Percentiles rank a stretch among this genome's conserved stretches.
These are phyloP conservation scores for Tichodroma muraria DNA, from an alignment of 2,113 vertebrate genomes.

Conservation along the genomic window DNA sequence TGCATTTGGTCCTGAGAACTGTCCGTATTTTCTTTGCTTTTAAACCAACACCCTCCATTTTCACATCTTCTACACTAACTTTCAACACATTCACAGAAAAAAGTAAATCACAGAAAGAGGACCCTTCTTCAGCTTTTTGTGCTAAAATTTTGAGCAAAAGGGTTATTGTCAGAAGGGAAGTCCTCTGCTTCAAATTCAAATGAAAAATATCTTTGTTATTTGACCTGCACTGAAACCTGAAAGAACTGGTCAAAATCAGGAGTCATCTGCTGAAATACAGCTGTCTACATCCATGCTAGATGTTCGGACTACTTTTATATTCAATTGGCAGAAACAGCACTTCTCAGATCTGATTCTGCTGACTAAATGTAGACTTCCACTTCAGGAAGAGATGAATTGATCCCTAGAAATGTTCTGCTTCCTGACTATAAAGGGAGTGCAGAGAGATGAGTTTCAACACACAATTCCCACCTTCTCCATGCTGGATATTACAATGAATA, in stretches of 20 bases:
- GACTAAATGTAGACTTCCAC: slow-evolving; percentile 6
- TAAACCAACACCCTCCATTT: neutral
- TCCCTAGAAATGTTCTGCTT: slow-evolving; percentile 23
- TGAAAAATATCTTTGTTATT: neutral
- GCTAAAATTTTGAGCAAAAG: neutral
- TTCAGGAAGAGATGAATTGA: neutral
- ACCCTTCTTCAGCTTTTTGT: neutral
- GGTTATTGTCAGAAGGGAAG: neutral
- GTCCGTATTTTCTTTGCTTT: neutral
- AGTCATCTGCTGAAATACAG: neutral
- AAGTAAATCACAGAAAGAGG: neutral
- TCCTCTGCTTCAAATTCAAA: neutral
- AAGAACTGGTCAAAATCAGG: slow-evolving; percentile 1
- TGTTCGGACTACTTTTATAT: neutral
- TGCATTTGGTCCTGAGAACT: neutral
- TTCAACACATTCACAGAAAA: neutral
- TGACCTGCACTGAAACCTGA: neutral
- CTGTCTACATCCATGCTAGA: neutral
- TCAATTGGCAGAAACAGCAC: neutral
- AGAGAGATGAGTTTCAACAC: neutral
- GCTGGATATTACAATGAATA: neutral
- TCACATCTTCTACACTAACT: neutral
- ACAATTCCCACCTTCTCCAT: neutral
- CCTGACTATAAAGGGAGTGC: neutral
- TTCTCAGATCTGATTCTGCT: slow-evolving; percentile 24